Evolutionary conservation across 2,888 invertebrate genomes (phyloP).

Genomic region (Venusia cambrica): DNA sequence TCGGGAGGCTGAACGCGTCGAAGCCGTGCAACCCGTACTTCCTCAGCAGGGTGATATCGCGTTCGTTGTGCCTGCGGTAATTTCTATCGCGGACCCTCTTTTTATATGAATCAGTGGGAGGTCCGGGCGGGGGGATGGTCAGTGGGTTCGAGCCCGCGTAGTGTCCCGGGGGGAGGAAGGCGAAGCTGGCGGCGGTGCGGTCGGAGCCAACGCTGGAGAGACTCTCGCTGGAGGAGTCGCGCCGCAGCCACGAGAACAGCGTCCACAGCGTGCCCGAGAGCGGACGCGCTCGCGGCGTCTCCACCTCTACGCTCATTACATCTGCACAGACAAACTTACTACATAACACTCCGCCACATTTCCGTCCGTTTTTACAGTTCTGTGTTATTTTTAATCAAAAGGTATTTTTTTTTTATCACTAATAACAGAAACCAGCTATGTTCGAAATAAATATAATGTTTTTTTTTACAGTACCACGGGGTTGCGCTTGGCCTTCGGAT

Average conservation of each 20-base stretch:
- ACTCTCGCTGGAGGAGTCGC: constrained; percentile 74
- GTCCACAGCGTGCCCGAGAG: constrained; percentile 78
- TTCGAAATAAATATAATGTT: too few species aligned
- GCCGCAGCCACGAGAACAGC: constrained; percentile 87
- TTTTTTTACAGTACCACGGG: too few species aligned
- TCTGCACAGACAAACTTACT: constrained; percentile 38
- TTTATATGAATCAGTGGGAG: constrained; percentile 84
- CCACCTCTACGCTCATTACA: constrained; percentile 62
- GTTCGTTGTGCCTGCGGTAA: constrained; percentile 78
- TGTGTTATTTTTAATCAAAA: too few species aligned
- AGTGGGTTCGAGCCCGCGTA: constrained; percentile 66
- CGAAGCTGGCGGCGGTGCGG: constrained; percentile 87
- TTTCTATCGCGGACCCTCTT: constrained; percentile 82
- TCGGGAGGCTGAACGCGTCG: constrained; percentile 60
- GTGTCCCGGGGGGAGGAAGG: constrained; percentile 82
- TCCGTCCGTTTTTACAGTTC: too few species aligned
- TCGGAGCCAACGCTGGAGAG: constrained; percentile 86
- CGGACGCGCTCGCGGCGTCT: constrained; percentile 63
- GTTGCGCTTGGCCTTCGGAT: too few species aligned
- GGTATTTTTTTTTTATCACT: too few species aligned
- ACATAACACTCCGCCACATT: too few species aligned
- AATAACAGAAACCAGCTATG: too few species aligned
- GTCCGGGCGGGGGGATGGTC: constrained; percentile 71
- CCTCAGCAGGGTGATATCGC: constrained; percentile 82
- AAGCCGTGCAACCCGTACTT: constrained; percentile 82